Conservation (phyloP, 2,797 vertebrate genomes). For the Pagetopsis macropterus region DNA sequence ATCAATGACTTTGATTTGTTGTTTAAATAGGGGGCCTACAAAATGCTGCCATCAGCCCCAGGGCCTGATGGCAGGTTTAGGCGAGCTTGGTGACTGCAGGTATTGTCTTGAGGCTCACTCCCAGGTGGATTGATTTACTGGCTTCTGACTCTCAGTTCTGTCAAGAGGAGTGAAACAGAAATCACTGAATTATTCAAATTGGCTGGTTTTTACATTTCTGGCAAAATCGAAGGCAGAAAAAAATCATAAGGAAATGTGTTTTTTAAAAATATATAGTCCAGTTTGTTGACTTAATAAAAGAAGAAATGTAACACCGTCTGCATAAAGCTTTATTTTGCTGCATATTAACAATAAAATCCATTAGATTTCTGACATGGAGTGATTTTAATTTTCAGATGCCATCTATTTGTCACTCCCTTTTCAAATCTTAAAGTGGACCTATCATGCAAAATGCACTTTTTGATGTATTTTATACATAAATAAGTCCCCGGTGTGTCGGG, state of each 20-base stretch:
- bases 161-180: conserved; percentile 43
- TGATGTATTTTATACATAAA: too few relatives aligned
- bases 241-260: too few relatives aligned
- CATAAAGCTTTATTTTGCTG: conserved; percentile 4
- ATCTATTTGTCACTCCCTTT: not conserved
- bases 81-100: too few relatives aligned
- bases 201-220: conserved; percentile 25
- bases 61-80: too few relatives aligned
- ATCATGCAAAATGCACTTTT: too few relatives aligned
- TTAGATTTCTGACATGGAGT: not conserved
- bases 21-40: too few relatives aligned
- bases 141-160: conserved; percentile 46
- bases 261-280: not conserved
- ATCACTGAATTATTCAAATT: conserved; percentile 48
- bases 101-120: conserved; percentile 47
- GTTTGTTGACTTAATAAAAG: conserved; percentile 2
- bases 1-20: too few relatives aligned
- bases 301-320: not conserved
- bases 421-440: too few relatives aligned
- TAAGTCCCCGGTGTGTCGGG: too few relatives aligned
- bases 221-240: not conserved
- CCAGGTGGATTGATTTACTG: conserved; percentile 61
- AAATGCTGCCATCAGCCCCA: too few relatives aligned
- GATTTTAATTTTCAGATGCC: not conserved
- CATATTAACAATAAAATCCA: conserved; percentile 5